Conservation (phyloP, 2,797 vertebrate species). For the Pseudomugil gertrudae region DNA sequence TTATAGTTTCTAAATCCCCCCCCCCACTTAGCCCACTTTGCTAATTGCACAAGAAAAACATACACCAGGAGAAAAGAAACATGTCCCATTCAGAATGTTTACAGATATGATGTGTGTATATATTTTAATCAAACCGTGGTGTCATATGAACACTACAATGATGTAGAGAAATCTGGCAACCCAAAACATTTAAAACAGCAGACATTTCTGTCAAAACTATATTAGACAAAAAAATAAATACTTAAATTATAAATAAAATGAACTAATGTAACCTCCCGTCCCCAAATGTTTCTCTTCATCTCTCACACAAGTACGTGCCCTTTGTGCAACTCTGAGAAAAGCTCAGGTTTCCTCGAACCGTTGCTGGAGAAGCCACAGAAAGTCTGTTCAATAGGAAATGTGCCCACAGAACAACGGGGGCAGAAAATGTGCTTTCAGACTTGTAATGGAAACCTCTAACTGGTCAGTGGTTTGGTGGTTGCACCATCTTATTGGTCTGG, state of each 20-base stretch:
- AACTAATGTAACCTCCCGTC: not conserved
- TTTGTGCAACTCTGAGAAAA: constrained; percentile 9
- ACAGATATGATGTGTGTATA: not conserved
- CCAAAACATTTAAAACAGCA: not conserved
- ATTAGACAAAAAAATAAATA: not conserved
- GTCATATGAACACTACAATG: not conserved
- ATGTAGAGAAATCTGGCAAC: not conserved
- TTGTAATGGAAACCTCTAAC: constrained; percentile 1
- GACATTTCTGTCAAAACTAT: not conserved
- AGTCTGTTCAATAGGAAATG: constrained; percentile 7
- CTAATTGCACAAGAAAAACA: not conserved
- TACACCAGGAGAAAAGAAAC: not conserved
- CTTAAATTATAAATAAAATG: constrained; percentile 1
- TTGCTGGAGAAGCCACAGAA: constrained; percentile 14
- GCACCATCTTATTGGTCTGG: constrained; percentile 77
- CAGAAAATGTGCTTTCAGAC: constrained; percentile 30
- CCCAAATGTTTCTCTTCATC: not conserved
- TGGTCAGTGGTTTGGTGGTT: constrained; percentile 73
- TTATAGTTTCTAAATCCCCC: not conserved
- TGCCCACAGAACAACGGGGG: constrained; percentile 1
- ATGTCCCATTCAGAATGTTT: not conserved
- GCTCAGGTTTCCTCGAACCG: constrained; percentile 10
- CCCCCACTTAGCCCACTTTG: not conserved
- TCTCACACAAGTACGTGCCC: not conserved
- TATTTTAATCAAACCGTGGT: not conserved